phyloP scores from a whole-genome alignment of 1,140 invertebrate species.

The Drosophila murphyi region DNA sequence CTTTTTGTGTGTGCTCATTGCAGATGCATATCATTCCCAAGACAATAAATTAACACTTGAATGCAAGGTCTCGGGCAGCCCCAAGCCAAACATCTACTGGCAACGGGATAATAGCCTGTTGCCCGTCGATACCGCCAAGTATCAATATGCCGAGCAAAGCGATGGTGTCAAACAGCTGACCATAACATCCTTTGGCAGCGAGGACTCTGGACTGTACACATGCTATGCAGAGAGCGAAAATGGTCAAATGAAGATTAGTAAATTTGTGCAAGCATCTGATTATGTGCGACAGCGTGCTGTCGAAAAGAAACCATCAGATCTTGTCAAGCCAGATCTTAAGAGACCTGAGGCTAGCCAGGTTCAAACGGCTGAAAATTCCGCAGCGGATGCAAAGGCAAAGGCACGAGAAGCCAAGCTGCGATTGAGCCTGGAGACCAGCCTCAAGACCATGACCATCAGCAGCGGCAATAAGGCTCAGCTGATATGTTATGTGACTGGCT shows the following conservation, averaged over 20 bases:
- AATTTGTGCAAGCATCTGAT: constrained; percentile 76
- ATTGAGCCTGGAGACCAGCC: constrained; percentile 64
- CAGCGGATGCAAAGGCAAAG: constrained; percentile 48
- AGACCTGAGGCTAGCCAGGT: constrained; percentile 1
- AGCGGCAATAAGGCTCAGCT: constrained; percentile 79
- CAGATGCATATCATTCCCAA: constrained; percentile 81
- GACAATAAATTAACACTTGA: constrained; percentile 71
- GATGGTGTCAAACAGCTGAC: constrained; percentile 74
- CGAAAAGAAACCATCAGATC: constrained; percentile 58
- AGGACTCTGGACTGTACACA: constrained; percentile 74
- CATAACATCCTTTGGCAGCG: constrained; percentile 56
- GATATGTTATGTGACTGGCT: constrained; percentile 75
- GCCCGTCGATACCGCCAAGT: constrained; percentile 85
- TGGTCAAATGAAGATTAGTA: constrained; percentile 83
- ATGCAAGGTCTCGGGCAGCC: constrained; percentile 81
- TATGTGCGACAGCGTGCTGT: constrained; percentile 54
- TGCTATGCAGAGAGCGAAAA: constrained; percentile 81
- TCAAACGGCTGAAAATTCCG: constrained; percentile 6
- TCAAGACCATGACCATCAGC: constrained; percentile 79
- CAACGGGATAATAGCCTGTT: constrained; percentile 90
- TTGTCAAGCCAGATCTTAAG: constrained; percentile 48
- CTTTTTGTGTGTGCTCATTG: constrained; percentile 38
- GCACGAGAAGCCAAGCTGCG: constrained; percentile 68
- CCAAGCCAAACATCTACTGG: constrained; percentile 88
- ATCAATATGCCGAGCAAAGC: constrained; percentile 73